phyloP scores from a whole-genome alignment of 2,888 invertebrate genomes.

The Glaucopsyche alexis region DNA sequence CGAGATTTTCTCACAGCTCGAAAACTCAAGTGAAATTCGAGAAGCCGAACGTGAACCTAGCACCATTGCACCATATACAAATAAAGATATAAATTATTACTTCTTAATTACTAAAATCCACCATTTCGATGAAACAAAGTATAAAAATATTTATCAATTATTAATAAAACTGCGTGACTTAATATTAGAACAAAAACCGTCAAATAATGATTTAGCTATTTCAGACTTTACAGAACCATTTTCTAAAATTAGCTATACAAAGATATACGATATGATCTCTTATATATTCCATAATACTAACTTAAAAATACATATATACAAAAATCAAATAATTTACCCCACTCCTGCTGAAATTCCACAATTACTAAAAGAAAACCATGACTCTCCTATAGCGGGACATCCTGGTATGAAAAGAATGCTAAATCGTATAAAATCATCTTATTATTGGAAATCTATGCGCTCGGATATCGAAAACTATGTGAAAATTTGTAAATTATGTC shows the following conservation, averaged over 20 bases:
- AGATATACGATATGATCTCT: conserved; percentile 28
- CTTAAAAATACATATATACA: neutral
- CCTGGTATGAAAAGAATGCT: neutral
- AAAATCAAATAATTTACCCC: conserved; percentile 25
- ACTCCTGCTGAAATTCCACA: conserved; percentile 33
- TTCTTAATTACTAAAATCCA: too few relatives aligned
- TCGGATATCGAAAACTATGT: conserved; percentile 33
- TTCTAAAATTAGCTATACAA: neutral
- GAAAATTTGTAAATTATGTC: conserved; percentile 33
- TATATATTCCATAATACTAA: conserved; percentile 29
- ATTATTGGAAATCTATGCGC: conserved; percentile 29
- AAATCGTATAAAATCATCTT: conserved; percentile 28
- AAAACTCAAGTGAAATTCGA: neutral
- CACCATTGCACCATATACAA: neutral
- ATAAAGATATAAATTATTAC: neutral
- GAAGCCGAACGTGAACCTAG: conserved; percentile 9
- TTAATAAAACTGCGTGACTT: too few relatives aligned
- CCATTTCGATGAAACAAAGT: too few relatives aligned
- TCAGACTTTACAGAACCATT: conserved; percentile 16
- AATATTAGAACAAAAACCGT: too few relatives aligned
- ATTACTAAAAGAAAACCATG: conserved; percentile 35
- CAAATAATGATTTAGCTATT: neutral
- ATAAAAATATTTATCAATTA: too few relatives aligned
- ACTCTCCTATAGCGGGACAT: conserved; percentile 35
- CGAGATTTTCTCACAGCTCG: neutral